phyloP scores from a whole-genome alignment of 2,113 vertebrate species.

The Heliornis fulica region DNA sequence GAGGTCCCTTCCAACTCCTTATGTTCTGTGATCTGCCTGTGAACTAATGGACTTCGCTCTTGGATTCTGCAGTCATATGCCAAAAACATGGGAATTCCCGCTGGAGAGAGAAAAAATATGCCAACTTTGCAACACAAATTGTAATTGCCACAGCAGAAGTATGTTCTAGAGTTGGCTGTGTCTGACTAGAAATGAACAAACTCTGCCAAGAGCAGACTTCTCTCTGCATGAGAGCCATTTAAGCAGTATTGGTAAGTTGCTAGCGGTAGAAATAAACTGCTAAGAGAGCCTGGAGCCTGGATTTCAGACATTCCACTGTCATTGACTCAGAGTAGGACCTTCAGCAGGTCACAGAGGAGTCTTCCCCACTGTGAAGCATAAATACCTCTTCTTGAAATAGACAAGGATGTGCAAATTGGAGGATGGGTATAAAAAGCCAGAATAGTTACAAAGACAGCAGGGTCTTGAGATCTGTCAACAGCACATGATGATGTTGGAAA shows the following conservation, averaged over 20 bases:
- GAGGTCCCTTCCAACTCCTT: too few species aligned
- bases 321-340: not conserved
- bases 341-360: not conserved
- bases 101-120: not conserved
- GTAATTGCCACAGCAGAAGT: not conserved
- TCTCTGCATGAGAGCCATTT: not conserved
- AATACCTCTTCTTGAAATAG: not conserved
- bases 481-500: not conserved
- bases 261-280: not conserved
- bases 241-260: not conserved
- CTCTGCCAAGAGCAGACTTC: not conserved
- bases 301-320: not conserved
- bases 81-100: not conserved
- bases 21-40: not conserved
- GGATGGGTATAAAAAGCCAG: not conserved
- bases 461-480: not conserved
- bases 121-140: not conserved
- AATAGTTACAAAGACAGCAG: not conserved
- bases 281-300: not conserved
- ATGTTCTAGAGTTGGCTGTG: not conserved
- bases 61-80: not conserved
- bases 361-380: not conserved
- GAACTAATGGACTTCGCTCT: not conserved
- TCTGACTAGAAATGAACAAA: not conserved
- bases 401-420: not conserved